These are phyloP conservation scores for Leuciscus waleckii DNA, from an alignment of 2,797 vertebrate genomes.

Conservation along the genomic window DNA sequence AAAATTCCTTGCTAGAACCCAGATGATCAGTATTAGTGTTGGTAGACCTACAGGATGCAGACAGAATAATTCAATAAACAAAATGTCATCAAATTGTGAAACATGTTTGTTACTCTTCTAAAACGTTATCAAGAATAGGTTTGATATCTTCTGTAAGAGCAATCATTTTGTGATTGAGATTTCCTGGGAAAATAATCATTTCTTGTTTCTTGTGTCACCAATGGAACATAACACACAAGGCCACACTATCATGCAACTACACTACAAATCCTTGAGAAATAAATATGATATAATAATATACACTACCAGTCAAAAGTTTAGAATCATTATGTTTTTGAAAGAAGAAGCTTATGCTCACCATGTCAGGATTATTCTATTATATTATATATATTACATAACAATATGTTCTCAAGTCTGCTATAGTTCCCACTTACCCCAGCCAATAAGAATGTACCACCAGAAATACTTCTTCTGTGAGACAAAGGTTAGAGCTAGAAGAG, in stretches of 20 bases:
- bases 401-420: background rate
- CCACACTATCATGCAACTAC: background rate
- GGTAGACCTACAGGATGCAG: constrained; percentile 77
- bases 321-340: background rate
- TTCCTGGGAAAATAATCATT: too few species aligned
- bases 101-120: background rate
- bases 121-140: background rate
- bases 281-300: background rate
- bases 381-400: background rate
- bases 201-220: constrained; percentile 15
- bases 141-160: background rate
- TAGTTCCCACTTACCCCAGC: constrained; percentile 81
- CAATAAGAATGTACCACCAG: constrained; percentile 89
- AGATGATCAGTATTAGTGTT: constrained; percentile 77
- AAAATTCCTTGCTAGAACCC: constrained; percentile 84
- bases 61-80: constrained; percentile 2
- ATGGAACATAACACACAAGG: constrained; percentile 1
- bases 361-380: too few species aligned
- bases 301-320: background rate
- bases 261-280: background rate
- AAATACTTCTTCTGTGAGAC: constrained; percentile 89
- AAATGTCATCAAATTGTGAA: background rate
- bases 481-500: constrained; percentile 87
- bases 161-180: background rate
- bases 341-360: background rate